Evolutionary conservation across 2,113 vertebrate species (phyloP).

Genomic region (Meles meles): DNA sequence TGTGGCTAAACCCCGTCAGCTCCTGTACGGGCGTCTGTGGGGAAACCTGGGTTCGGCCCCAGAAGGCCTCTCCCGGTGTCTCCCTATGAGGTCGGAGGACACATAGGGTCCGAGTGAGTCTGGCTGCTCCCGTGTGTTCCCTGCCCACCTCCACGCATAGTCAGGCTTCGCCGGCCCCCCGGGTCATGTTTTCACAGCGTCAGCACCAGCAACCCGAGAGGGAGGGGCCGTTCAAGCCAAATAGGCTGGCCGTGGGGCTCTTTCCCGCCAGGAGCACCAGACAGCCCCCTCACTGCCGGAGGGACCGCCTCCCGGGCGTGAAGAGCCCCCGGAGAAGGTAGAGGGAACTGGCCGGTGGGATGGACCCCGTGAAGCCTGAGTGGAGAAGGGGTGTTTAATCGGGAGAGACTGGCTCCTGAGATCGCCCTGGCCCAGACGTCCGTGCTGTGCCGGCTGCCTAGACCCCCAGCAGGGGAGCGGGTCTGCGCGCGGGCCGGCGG

Average conservation of each 20-base stretch:
- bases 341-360: accelerated
- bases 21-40: not conserved
- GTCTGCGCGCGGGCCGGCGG: not conserved
- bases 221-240: not conserved
- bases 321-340: not conserved
- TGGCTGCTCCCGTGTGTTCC: not conserved
- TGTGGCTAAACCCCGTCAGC: no score
- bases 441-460: not conserved
- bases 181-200: not conserved
- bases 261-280: not conserved
- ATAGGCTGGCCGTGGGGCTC: not conserved
- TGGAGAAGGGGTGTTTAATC: not conserved
- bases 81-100: not conserved
- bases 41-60: not conserved
- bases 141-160: accelerated
- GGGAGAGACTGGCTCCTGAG: not conserved
- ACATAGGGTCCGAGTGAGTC: not conserved
- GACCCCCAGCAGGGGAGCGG: not conserved
- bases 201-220: not conserved
- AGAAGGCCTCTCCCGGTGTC: not conserved
- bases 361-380: not conserved
- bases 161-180: no score
- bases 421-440: not conserved
- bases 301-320: accelerated
- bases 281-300: not conserved